Percentiles rank a stretch among this genome's conserved stretches.
phyloP scores from a whole-genome alignment of 2,888 invertebrate genomes.

The Trichopria drosophilae region DNA sequence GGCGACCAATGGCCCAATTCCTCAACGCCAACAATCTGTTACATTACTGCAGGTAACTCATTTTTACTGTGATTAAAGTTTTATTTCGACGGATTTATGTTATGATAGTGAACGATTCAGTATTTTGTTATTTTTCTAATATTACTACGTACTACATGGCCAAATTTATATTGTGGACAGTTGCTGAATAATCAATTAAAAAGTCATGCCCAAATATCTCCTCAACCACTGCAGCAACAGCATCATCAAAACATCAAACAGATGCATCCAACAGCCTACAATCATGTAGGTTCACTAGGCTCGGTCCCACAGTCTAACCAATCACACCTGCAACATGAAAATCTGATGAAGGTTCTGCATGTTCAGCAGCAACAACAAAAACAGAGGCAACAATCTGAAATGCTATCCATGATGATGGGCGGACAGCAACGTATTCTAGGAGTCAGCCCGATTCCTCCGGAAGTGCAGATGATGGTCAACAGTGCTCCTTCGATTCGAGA shows the following conservation, averaged over 20 bases:
- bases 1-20: slow-evolving; percentile 62
- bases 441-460: slow-evolving; percentile 58
- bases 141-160: too few relatives aligned
- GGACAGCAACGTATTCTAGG: slow-evolving; percentile 64
- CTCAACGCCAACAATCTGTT: slow-evolving; percentile 46
- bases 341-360: slow-evolving; percentile 61
- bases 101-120: too few relatives aligned
- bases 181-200: slow-evolving; percentile 50
- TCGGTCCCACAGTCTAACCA: slow-evolving; percentile 55
- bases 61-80: too few relatives aligned
- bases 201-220: slow-evolving; percentile 41
- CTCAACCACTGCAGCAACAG: slow-evolving; percentile 40
- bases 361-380: slow-evolving; percentile 58
- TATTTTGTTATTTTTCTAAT: too few relatives aligned
- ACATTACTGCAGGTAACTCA: slow-evolving; percentile 60
- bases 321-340: slow-evolving; percentile 56
- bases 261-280: slow-evolving; percentile 46
- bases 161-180: slow-evolving; percentile 34
- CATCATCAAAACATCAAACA: slow-evolving; percentile 37
- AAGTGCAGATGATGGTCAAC: slow-evolving; percentile 60
- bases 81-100: too few relatives aligned
- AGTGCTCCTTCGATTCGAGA: slow-evolving; percentile 64
- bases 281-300: slow-evolving; percentile 53
- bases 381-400: slow-evolving; percentile 52
- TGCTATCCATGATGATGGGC: slow-evolving; percentile 66